These are phyloP conservation scores for Buphagus erythrorhynchus DNA, from an alignment of 2,797 vertebrate genomes.

Conservation along the genomic window DNA sequence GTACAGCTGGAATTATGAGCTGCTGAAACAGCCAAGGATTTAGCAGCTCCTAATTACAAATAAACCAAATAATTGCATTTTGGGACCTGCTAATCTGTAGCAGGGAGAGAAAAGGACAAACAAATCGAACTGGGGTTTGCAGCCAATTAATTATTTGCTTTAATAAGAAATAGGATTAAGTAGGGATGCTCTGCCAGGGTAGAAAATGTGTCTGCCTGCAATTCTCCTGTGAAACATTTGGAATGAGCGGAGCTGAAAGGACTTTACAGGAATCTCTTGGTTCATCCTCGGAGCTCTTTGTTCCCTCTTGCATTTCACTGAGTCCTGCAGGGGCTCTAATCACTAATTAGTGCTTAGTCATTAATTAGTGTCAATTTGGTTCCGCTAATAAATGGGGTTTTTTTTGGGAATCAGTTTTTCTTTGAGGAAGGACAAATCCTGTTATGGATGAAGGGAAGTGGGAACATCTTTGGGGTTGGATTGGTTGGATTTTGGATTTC, in stretches of 20 bases:
- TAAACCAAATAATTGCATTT: not conserved
- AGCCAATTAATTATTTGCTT: not conserved
- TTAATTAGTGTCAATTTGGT: not conserved
- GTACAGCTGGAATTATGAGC: not conserved
- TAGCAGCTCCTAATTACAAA: constrained; percentile 9
- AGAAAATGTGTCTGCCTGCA: not conserved
- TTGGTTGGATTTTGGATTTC: not conserved
- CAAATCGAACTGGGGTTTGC: not conserved
- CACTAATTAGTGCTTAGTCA: not conserved
- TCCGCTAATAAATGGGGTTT: not conserved
- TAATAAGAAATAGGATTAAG: not conserved
- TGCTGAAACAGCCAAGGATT: not conserved
- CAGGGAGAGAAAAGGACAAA: not conserved
- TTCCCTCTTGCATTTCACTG: not conserved
- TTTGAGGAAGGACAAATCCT: not conserved
- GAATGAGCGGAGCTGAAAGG: not conserved
- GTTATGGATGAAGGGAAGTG: not conserved
- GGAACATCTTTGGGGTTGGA: not conserved
- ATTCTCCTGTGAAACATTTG: not conserved
- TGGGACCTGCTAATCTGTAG: not conserved
- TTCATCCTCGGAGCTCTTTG: not conserved
- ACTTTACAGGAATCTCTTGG: not conserved
- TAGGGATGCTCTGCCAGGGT: not conserved
- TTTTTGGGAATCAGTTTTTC: not conserved
- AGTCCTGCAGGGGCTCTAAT: not conserved